phyloP scores from a whole-genome alignment of 2,888 invertebrate species.

The Pyrgus malvae region DNA sequence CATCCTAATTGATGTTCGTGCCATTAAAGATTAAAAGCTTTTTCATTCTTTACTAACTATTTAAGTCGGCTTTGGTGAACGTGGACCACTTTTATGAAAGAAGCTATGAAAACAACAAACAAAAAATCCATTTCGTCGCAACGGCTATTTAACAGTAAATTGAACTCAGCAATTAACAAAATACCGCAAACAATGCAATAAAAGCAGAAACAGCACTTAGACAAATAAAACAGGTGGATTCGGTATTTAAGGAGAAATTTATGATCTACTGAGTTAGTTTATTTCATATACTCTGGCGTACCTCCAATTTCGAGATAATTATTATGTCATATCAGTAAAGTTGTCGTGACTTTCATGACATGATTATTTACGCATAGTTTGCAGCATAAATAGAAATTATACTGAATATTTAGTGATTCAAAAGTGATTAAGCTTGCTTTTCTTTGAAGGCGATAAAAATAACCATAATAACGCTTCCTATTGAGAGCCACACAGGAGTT shows the following conservation, averaged over 20 bases:
- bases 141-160: not conserved
- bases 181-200: not conserved
- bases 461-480: no score
- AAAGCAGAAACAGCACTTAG: not conserved
- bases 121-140: not conserved
- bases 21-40: no score
- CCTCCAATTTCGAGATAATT: conserved; percentile 14
- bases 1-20: no score
- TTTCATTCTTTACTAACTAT: no score
- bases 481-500: no score
- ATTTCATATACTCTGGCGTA: conserved; percentile 8
- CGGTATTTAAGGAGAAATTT: conserved; percentile 2
- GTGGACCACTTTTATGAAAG: no score
- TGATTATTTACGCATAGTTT: conserved; percentile 6
- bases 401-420: no score
- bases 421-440: no score
- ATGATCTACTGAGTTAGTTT: conserved; percentile 5
- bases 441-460: no score
- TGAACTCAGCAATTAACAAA: not conserved
- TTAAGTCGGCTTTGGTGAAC: no score
- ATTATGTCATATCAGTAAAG: conserved; percentile 15
- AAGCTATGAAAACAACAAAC: not conserved
- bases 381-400: conserved; percentile 9
- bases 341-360: conserved; percentile 11
- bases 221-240: conserved; percentile 1